phyloP scores from a whole-genome alignment of 92 coral and sea anemone species.

The Epizoanthus rinbou region DNA sequence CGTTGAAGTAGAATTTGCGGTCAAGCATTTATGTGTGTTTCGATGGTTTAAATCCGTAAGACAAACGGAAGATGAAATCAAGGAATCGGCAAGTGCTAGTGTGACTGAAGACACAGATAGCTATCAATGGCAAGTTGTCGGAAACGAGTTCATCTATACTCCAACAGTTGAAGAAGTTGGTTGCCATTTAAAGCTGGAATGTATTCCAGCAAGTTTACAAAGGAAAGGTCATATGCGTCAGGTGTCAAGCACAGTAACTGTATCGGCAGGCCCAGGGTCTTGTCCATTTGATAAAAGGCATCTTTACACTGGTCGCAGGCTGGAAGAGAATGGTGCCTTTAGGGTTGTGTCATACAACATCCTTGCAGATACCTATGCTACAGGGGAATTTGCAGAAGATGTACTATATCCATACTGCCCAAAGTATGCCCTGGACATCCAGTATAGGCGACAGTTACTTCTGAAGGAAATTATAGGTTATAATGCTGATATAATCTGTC shows the following conservation, averaged over 20 bases:
- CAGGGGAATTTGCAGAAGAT: slow-evolving; percentile 78
- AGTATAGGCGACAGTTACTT: slow-evolving; percentile 87
- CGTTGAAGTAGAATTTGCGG: slow-evolving; percentile 82
- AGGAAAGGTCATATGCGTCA: slow-evolving; percentile 60
- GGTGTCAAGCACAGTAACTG: slow-evolving; percentile 54
- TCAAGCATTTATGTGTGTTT: slow-evolving; percentile 64
- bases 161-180: slow-evolving; percentile 83
- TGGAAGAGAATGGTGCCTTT: slow-evolving; percentile 50
- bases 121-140: slow-evolving; percentile 68
- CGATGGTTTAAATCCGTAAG: slow-evolving; percentile 76
- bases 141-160: slow-evolving; percentile 72
- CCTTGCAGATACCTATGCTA: slow-evolving; percentile 86
- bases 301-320: slow-evolving; percentile 67
- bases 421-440: slow-evolving; percentile 82
- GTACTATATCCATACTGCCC: slow-evolving; percentile 87
- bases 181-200: slow-evolving; percentile 75
- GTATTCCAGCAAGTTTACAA: slow-evolving; percentile 62
- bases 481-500: slow-evolving; percentile 87
- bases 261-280: slow-evolving; percentile 87
- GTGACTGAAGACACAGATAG: slow-evolving; percentile 39
- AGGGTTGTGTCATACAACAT: slow-evolving; percentile 86
- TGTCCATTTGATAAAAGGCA: slow-evolving; percentile 91
- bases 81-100: slow-evolving; percentile 50
- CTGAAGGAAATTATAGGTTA: slow-evolving; percentile 91
- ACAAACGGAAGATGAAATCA: slow-evolving; percentile 24